Base-by-base conservation (phyloP, 1,140 invertebrate genomes). In the Drosophila nannoptera region DNA sequence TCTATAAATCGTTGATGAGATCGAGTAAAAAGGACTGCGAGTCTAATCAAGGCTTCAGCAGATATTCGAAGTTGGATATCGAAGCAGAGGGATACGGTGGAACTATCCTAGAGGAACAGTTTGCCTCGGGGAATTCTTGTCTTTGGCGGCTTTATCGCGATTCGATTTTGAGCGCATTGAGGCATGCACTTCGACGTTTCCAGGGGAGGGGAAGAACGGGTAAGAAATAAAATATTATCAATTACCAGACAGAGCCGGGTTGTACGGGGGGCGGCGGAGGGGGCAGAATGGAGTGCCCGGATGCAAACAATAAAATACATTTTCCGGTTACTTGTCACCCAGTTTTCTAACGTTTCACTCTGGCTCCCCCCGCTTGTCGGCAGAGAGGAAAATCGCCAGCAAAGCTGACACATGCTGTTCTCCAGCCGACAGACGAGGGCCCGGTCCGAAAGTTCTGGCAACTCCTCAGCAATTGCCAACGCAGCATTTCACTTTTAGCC, bases 271-370 rank as follows among this genome's bases (percentile, higher is more conserved):
- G 6, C 12, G 12, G 40, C n/a, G 40, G 6, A n/a, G 12, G 40
- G 40, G 14, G 69, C 62, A 70, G 73, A 86, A 68, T 73, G 73
- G 86, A 80, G 81, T 80, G 81, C 70, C 77, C 82, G 81, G 81
- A 86, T 81, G 82, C 82, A 86, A 86, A 86, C 81, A 86, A 86
- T 86, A 86, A 86, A 86, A 86, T 87, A 86, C 81, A 87, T 86
- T 86, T 86, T 86, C 81, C 81, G 81, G 81, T 86, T 86, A 81
- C 81, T 86, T 86, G 81, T 86, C 81, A 86, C 81, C 81, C 77
- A 86, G 67, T 86, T 86, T 86, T 77, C 70, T 63, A 75, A 66
- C 48, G 73, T 40, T 67, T 48, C 64, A 60, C 46, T 36, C 42
- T 16, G 7, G 7, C 11, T 14, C 8, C 55, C 36, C 40, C n/a